Base-by-base conservation (phyloP, 2,888 invertebrate genomes). In the Agelastica alni region DNA sequence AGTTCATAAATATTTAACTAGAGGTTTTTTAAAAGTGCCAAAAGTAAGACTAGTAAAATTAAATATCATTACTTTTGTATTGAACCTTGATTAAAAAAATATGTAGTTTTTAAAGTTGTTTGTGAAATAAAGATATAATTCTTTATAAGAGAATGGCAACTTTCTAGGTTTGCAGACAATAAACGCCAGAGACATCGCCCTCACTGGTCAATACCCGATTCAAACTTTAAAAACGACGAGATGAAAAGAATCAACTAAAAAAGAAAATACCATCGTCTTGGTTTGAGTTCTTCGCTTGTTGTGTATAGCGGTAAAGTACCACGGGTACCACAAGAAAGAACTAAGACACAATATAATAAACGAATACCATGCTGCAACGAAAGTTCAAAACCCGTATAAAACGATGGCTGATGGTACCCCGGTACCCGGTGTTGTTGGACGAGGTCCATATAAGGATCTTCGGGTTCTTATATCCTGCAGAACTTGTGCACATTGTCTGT, bases 351-450 rank as follows among this genome's bases (percentile, higher is more conserved):
- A 39, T 20, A 39, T 39, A 39, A 39, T 60, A 59, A 52, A 60
- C 56, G 62, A 62, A 62, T 63, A 65, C 58, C 62, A 47, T 42
- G 36, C 36, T 9, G 16, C 36, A 36, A 39, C 48, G 18, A 64
- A 61, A 61, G 64, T 65, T 65, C 65, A 64, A 62, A 58, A 58
- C 54, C 48, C 61, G 57, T 58, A 61, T 65, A 60, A 62, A 61
- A 62, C 61, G 55, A 39, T 39, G 20, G 58, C 61, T 63, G 58
- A 17, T 32, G 45, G 60, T 53, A 62, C 63, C 64, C 65, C 53
- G 62, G 60, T 65, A 61, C 64, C 65, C 53, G 65, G 62, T n/a
- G n/a, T 65, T 61, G 56, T 65, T 61, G 55, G 56, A 59, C 54
- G 49, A 61, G 61, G 46, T 64, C 65, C 65, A 58, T 65, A 64